Base-by-base conservation (phyloP, 2,797 vertebrate species). In the Delichon dasypus region DNA sequence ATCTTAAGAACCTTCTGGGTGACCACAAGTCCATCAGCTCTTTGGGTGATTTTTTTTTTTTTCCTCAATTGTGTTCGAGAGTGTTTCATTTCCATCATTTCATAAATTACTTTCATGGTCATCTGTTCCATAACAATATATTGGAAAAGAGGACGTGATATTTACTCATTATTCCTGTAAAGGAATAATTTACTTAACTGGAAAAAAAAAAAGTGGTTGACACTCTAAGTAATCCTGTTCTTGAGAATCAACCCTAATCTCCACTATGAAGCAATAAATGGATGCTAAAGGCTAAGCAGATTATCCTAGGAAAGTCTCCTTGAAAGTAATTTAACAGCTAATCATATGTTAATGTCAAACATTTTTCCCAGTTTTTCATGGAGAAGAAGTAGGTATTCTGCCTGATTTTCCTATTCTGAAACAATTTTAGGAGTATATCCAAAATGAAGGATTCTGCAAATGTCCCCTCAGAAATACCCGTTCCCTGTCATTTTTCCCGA, bases 241-340 rank as follows among this genome's bases (percentile, higher is more conserved):
- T 95, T 87, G 86, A 76, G 89, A 89, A 94, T 85, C 3, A 6
- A 73, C 77, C 70, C 44, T 77, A 90, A 87, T 96, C 95, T 90
- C 71, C 40, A 85, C 62, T 57, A n/a, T 60, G 75, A 93, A 96
- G 62, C 44, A 53, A 94, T 96, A 97, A 96, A 91, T 87, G 83
- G 45, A 10, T 86, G 72, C 61, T 95, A 93, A 96, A 95, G 94
- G 54, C 75, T 96, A 97, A 97, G 80, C 14, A 90, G 65, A 94
- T 95, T 92, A 96, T 91, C 32, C 51, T 78, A 83, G 71, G 40
- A 90, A 92, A 89, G 60, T 92, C 91, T 93, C 80, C 81, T 86
- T 91, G 90, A 94, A 91, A 97, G 88, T 89, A 55, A 66, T 91
- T 97, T 94, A 94, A 87, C 73, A 90, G 32, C 62, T 79, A 91